A percentile compares a stretch with the other conserved stretches of the same genome.
These are phyloP conservation scores for Pristionchus fissidentatus DNA, from an alignment of 2,888 invertebrate species.

Conservation along the genomic window DNA sequence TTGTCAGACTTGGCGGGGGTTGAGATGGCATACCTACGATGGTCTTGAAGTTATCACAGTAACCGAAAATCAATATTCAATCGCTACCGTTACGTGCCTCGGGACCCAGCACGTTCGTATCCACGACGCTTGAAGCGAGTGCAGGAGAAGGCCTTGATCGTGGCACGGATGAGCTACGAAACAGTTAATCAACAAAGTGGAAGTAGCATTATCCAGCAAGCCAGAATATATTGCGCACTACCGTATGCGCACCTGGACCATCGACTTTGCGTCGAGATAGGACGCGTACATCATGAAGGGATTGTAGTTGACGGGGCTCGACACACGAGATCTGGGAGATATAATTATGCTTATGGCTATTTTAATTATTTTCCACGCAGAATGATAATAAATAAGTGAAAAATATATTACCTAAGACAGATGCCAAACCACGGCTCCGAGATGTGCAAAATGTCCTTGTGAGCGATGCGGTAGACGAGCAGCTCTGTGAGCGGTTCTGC, in stretches of 20 bases:
- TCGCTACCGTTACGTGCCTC: slow-evolving; percentile 80
- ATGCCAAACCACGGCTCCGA: slow-evolving; percentile 94
- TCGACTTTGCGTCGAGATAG: slow-evolving; percentile 84
- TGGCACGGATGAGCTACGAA: slow-evolving; percentile 82
- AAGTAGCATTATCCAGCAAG: neutral
- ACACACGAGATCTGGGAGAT: slow-evolving; percentile 86
- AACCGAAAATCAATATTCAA: neutral
- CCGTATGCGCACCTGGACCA: slow-evolving; percentile 82
- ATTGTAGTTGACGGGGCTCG: slow-evolving; percentile 93
- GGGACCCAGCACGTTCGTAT: slow-evolving; percentile 86
- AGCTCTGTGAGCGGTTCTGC: slow-evolving; percentile 69
- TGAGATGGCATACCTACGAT: slow-evolving; percentile 86
- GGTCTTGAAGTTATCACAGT: neutral
- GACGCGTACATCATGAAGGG: slow-evolving; percentile 89
- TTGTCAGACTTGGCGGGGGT: slow-evolving; percentile 91
- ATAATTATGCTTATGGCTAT: too few species aligned
- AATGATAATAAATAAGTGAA: neutral
- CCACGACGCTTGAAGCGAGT: slow-evolving; percentile 87
- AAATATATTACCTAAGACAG: slow-evolving; percentile 79
- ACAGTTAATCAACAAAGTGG: neutral
- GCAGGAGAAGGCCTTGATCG: slow-evolving; percentile 82
- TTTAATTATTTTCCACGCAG: neutral
- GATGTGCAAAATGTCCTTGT: slow-evolving; percentile 94
- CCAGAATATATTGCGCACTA: neutral
- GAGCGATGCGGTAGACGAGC: slow-evolving; percentile 81